Evolutionary conservation across 2,113 vertebrate species (phyloP), one percentile per base, ranked within the genome.

Genomic region (Oreamnos americanus): DNA sequence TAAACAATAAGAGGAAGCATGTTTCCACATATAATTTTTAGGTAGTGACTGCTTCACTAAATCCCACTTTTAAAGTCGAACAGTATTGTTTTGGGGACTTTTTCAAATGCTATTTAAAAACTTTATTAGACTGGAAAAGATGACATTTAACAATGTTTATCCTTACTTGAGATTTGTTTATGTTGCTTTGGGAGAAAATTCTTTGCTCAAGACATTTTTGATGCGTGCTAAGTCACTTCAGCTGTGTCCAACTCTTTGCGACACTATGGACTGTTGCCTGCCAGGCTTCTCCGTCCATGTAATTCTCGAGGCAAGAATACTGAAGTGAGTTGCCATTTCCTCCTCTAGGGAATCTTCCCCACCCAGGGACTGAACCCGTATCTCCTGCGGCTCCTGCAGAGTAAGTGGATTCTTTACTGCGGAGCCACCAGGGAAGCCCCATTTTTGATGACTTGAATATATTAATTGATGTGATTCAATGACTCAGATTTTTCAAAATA

Each of bases 41-140:
- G 79, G 67, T 96, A 91, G 23, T 92, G 76, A 98, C 85, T 6
- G 84, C 33, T 92, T 82, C 6, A 86, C 60, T 81, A 90, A 39
- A 45, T 92, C 83, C 83, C 49, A 53, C 45, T 74, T 97, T 95
- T 92, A 98, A 98, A 98, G 17, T 43, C 78, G 60, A 87, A 6
- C 45, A 43, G 39, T 60, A 87, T 55, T 91, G 49, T 78, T 90
- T 96, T 93, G 92, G 87, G 90, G 87, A 97, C 97, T 97, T 98
- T 98, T 82, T 60, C 88, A 98, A 98, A 98, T 96, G 94, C 93
- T 98, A 95, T 98, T 98, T 97, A 97, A 58, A 81, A 98, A 94
- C 51, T 76, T 98, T 97, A 91, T 94, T 96, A 90, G 97, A 96
- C 90, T 96, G 98, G 94, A 98, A 98, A 98, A 98, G 83, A 53